Evolutionary conservation across 2,888 invertebrate species (phyloP).

Genomic region (Chrysolina haemoptera): DNA sequence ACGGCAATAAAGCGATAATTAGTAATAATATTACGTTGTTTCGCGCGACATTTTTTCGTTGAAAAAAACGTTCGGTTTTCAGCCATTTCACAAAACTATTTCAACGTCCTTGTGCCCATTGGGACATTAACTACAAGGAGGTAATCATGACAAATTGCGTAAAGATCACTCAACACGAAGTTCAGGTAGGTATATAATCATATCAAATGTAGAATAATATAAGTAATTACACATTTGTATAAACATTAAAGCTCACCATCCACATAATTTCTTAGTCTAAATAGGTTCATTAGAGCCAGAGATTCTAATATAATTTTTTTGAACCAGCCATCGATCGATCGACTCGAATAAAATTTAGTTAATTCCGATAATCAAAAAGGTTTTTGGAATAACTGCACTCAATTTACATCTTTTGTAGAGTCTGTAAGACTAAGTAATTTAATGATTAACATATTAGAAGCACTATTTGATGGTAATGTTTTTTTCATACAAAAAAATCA

Average conservation of each 20-base stretch:
- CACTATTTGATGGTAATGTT: background rate
- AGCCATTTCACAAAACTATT: no score
- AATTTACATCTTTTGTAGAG: background rate
- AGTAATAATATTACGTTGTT: no score
- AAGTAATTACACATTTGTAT: background rate
- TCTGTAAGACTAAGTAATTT: slow-evolving; percentile 4
- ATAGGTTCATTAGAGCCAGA: slow-evolving; percentile 3
- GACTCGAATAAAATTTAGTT: no score
- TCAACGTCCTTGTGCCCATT: no score
- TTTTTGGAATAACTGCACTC: slow-evolving; percentile 14
- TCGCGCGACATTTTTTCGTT: no score
- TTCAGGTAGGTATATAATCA: no score
- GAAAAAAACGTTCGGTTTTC: no score
- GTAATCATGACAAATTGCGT: background rate
- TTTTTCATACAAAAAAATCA: background rate
- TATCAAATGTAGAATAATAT: background rate
- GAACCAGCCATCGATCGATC: background rate
- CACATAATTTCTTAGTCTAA: background rate
- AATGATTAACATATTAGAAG: background rate
- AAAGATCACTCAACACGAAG: background rate
- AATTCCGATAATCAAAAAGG: slow-evolving; percentile 8
- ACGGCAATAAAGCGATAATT: no score
- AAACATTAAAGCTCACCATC: background rate
- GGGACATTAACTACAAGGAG: background rate
- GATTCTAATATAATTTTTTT: background rate